Percentiles rank a stretch among this genome's conserved stretches.
Conservation (phyloP, 2,113 vertebrate genomes). For the Megaceryle torquata region DNA sequence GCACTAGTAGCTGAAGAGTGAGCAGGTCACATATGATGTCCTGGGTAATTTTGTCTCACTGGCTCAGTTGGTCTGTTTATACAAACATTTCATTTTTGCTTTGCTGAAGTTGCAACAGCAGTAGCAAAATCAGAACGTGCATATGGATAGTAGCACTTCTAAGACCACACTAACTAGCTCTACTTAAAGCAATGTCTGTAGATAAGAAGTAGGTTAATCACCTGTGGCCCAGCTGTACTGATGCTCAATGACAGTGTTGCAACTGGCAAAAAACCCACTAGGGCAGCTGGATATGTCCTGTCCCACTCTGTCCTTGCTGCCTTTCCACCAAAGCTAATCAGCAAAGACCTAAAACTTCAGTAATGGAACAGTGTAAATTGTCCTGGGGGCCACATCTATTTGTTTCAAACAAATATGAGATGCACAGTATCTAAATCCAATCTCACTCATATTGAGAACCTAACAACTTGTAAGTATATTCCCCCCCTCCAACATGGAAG, state of each 20-base stretch:
- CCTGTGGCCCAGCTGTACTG: not conserved
- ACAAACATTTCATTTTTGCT: not conserved
- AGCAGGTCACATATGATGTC: not conserved
- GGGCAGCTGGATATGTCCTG: not conserved
- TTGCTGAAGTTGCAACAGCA: not conserved
- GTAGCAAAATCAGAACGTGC: not conserved
- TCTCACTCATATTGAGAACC: not conserved
- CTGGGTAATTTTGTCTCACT: not conserved
- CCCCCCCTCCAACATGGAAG: not conserved
- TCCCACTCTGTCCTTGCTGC: not conserved
- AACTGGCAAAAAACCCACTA: not conserved
- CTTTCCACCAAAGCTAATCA: not conserved
- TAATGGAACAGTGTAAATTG: not conserved
- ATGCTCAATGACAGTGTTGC: not conserved
- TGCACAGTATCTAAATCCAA: not conserved
- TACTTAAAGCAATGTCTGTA: not conserved
- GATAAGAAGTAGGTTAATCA: not conserved
- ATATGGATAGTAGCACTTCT: rapidly evolving
- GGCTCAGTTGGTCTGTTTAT: not conserved
- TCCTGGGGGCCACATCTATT: not conserved
- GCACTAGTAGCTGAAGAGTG: not conserved
- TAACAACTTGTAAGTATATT: not conserved
- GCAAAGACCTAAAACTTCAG: not conserved
- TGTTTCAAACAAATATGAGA: rapidly evolving
- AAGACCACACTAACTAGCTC: not conserved